phyloP scores from a whole-genome alignment of 2,888 invertebrate species.

The Nasonia oneida region DNA sequence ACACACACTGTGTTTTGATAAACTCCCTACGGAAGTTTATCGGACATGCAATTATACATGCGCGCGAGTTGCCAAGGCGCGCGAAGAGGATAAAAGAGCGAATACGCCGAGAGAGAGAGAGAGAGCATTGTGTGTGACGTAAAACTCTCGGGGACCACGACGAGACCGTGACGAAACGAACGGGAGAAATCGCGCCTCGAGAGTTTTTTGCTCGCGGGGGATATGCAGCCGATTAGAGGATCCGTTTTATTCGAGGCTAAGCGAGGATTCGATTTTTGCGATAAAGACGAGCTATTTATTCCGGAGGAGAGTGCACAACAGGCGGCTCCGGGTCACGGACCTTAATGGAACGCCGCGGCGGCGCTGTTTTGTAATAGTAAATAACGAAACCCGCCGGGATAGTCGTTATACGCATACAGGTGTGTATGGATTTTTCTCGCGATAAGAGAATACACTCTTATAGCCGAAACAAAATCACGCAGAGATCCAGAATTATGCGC shows the following conservation, averaged over 20 bases:
- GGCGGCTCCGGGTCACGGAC: neutral
- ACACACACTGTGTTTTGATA: conserved; percentile 1
- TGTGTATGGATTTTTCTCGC: neutral
- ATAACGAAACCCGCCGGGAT: neutral
- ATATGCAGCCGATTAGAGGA: neutral
- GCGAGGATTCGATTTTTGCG: too few relatives aligned
- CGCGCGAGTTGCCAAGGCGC: neutral
- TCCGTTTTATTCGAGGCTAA: neutral
- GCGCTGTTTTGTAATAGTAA: neutral
- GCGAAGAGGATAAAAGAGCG: neutral
- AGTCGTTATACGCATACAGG: neutral
- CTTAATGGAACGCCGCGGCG: neutral
- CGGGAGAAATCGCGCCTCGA: neutral
- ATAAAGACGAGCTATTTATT: too few relatives aligned
- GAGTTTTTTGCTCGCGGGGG: neutral
- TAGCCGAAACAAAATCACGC: too few relatives aligned
- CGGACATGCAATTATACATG: neutral
- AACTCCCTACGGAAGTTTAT: conserved; percentile 19
- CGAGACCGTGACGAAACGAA: conserved; percentile 42
- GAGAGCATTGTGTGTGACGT: conserved; percentile 27
- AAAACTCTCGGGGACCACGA: neutral
- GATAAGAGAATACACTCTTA: too few relatives aligned
- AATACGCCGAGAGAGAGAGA: neutral
- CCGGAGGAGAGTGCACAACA: too few relatives aligned
- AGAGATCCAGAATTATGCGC: too few relatives aligned